Evolutionary conservation across 2,888 invertebrate species (phyloP).

Genomic region (Polia nebulosa): DNA sequence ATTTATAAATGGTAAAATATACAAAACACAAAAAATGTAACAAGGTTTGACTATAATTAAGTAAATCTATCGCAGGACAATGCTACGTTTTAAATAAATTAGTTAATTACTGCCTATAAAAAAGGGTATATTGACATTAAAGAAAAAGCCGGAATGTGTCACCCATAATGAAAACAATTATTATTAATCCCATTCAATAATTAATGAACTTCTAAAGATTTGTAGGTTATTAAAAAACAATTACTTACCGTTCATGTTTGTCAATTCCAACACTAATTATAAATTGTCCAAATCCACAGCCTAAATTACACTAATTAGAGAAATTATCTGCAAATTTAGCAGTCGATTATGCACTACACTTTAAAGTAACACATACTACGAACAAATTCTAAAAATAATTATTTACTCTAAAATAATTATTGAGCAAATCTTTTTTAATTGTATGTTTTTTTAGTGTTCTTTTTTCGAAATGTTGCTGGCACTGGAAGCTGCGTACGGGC

Average conservation of each 20-base stretch:
- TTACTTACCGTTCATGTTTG: conserved; percentile 64
- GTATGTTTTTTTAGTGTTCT: neutral
- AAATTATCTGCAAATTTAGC: conserved; percentile 22
- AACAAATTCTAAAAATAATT: neutral
- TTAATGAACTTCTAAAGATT: conserved; percentile 29
- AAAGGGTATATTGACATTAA: conserved; percentile 36
- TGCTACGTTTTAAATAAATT: neutral
- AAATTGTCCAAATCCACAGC: conserved; percentile 54
- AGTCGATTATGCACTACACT: conserved; percentile 53
- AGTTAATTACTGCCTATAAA: conserved; percentile 26
- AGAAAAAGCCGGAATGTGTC: conserved; percentile 44
- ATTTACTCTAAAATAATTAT: conserved; percentile 13
- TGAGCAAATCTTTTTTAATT: conserved; percentile 10
- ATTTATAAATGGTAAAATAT: conserved; percentile 8
- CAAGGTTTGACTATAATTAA: conserved; percentile 8
- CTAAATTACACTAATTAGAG: conserved; percentile 47
- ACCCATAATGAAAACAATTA: conserved; percentile 18
- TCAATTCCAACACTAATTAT: conserved; percentile 59
- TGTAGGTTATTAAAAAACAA: conserved; percentile 29
- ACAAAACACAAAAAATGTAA: neutral
- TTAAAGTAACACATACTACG: conserved; percentile 44
- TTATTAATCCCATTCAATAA: conserved; percentile 34
- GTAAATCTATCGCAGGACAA: neutral
- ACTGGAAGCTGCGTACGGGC: conserved; percentile 65
- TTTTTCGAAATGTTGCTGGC: conserved; percentile 22